Evolutionary conservation across 1,140 invertebrate genomes (phyloP).

Genomic region (Hetaerina americana): DNA sequence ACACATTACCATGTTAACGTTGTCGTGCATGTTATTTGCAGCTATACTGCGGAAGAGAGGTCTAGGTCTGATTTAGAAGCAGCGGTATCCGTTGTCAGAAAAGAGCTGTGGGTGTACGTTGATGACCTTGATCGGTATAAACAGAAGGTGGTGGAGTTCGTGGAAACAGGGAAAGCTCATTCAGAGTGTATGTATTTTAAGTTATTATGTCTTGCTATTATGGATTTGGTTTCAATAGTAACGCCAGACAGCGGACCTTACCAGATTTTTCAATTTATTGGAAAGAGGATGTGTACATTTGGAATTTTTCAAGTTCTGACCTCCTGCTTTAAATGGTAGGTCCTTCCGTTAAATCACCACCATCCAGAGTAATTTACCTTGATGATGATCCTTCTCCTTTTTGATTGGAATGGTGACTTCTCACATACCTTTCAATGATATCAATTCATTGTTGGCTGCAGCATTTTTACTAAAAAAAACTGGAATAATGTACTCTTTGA

Average conservation of each 20-base stretch:
- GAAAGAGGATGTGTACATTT: too few relatives aligned
- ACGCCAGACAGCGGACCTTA: too few relatives aligned
- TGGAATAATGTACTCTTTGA: not conserved
- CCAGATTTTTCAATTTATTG: too few relatives aligned
- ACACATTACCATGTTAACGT: too few relatives aligned
- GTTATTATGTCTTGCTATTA: too few relatives aligned
- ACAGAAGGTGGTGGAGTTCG: constrained; percentile 17
- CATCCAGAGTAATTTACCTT: constrained; percentile 5
- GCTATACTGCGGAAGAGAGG: not conserved
- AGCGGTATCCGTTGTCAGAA: constrained; percentile 24
- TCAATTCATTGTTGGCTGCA: too few relatives aligned
- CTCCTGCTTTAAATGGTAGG: not conserved
- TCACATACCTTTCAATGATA: too few relatives aligned
- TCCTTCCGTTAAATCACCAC: not conserved
- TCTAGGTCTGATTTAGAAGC: constrained; percentile 22
- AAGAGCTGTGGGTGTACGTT: constrained; percentile 19
- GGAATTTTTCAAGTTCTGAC: too few relatives aligned
- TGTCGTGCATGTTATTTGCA: not conserved
- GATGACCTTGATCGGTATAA: constrained; percentile 20
- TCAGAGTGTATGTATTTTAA: constrained; percentile 22
- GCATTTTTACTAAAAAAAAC: too few relatives aligned
- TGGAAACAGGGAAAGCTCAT: constrained; percentile 26
- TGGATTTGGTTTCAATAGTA: too few relatives aligned
- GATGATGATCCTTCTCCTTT: constrained; percentile 3
- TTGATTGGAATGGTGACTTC: not conserved